Conservation (phyloP, 1,140 invertebrate species). For the Trypoxylus dichotomus region DNA sequence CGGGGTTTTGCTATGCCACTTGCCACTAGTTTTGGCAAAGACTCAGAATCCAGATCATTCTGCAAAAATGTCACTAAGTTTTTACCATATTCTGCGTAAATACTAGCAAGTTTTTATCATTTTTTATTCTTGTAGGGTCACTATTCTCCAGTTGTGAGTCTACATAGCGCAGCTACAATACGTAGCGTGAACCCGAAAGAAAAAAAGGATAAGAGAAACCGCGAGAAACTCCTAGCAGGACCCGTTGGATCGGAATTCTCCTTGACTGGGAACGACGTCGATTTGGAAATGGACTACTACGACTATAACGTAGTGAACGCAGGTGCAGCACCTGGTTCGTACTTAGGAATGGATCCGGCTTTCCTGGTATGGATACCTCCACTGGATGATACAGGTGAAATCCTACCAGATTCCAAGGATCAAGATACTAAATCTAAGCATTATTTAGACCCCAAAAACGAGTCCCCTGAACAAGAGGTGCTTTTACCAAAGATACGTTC, state of each 20-base stretch:
- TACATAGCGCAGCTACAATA: constrained; percentile 64
- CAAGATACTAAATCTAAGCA: constrained; percentile 37
- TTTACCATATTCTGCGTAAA: no score
- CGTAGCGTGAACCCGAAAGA: constrained; percentile 70
- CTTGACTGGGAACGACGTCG: constrained; percentile 68
- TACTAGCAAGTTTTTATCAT: no score
- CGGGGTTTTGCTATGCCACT: no score
- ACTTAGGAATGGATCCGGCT: constrained; percentile 83
- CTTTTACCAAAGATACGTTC: constrained; percentile 41
- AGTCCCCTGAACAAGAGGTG: constrained; percentile 49
- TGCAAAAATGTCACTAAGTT: no score
- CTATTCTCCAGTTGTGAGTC: constrained; percentile 65
- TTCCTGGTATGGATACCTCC: constrained; percentile 86
- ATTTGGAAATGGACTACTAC: constrained; percentile 85
- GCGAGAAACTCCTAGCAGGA: constrained; percentile 65
- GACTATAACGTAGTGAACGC: constrained; percentile 84
- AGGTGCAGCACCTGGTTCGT: constrained; percentile 76
- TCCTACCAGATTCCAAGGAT: constrained; percentile 42
- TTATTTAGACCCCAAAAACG: constrained; percentile 48
- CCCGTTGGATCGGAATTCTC: constrained; percentile 74
- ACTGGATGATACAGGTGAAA: constrained; percentile 60
- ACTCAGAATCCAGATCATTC: no score
- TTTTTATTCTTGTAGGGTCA: constrained; percentile 61
- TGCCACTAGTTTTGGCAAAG: no score
- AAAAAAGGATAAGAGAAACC: constrained; percentile 75